These are phyloP conservation scores for Siderastrea siderea DNA, from an alignment of 92 coral and sea anemone genomes.

Conservation along the genomic window DNA sequence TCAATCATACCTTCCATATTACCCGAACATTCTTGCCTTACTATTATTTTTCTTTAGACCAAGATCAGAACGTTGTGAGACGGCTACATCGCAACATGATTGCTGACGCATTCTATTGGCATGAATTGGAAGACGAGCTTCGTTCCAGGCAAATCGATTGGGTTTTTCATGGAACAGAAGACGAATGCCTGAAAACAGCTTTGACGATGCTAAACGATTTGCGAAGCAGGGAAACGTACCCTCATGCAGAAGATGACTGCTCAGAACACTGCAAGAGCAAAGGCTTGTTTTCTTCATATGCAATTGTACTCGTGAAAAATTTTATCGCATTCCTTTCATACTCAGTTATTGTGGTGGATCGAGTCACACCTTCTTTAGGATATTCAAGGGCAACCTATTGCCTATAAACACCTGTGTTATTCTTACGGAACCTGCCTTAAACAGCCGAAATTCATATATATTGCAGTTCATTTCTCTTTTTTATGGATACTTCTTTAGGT, in stretches of 20 bases:
- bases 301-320: not conserved
- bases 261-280: not conserved
- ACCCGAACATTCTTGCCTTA: not conserved
- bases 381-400: no score
- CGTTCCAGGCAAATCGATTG: conserved; percentile 15
- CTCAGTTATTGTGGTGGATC: not conserved
- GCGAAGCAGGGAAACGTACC: conserved; percentile 30
- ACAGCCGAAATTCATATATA: no score
- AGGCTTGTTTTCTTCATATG: not conserved
- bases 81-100: conserved; percentile 10
- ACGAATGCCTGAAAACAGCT: conserved; percentile 5
- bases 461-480: no score
- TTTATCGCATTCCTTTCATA: not conserved
- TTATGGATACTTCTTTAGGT: no score
- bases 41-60: not conserved
- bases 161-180: conserved; percentile 28
- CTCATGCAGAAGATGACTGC: conserved; percentile 41
- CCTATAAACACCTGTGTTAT: no score
- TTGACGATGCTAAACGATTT: conserved; percentile 23
- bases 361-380: no score
- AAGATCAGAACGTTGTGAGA: not conserved
- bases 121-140: conserved; percentile 41
- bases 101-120: conserved; percentile 54
- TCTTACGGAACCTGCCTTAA: no score
- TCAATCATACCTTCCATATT: no score